Evolutionary conservation across 2,888 invertebrate genomes (phyloP).

Genomic region (Petrolisthes cinctipes): DNA sequence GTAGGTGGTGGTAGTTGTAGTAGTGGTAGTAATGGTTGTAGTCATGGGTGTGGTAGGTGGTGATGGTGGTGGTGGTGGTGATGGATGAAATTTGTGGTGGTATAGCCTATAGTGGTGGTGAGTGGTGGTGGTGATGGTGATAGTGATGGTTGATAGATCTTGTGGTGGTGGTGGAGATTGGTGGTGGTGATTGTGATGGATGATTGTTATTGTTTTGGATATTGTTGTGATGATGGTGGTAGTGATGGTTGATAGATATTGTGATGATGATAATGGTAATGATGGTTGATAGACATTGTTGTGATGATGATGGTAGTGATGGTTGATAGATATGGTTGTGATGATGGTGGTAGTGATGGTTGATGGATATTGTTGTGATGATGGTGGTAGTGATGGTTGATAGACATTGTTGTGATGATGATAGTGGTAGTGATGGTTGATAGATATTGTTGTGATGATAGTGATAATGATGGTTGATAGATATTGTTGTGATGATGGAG

Average conservation of each 20-base stretch:
- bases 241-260: not conserved
- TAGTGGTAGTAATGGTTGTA: not conserved
- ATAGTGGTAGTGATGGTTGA: not conserved
- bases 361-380: not conserved
- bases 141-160: not conserved
- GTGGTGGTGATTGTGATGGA: not conserved
- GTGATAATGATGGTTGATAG: not conserved
- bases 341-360: not conserved
- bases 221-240: not conserved
- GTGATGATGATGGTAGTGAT: not conserved
- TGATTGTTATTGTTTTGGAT: too few species aligned
- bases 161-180: not conserved
- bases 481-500: not conserved
- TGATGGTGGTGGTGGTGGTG: not conserved
- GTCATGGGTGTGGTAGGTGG: not conserved
- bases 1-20: not conserved
- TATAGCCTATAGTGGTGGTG: not conserved
- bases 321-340: not conserved
- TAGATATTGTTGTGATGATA: not conserved
- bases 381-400: too few species aligned
- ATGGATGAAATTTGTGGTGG: too few species aligned
- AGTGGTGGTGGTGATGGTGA: not conserved
- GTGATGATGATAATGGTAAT: not conserved
- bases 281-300: not conserved
- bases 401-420: not conserved